Evolutionary conservation across 2,888 invertebrate genomes (phyloP), one percentile per base, ranked within the genome.

Genomic region (Parnassius glacialis): DNA sequence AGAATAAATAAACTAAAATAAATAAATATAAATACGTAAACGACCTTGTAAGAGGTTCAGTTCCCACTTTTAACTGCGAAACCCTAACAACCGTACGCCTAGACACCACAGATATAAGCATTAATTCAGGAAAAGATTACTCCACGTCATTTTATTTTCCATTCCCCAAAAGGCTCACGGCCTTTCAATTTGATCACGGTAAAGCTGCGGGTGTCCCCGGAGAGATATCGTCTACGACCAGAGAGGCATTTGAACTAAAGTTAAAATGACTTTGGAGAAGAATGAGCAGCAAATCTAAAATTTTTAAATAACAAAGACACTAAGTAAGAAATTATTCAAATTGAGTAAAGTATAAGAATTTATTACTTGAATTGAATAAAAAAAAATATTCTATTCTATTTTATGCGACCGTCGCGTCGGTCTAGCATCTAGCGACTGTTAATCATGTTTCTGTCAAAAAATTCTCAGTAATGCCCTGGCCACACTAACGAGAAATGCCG

Each of bases 91-190:
- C 34, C 7, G 7, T 5, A 34, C 34, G 34, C 34, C 5, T 34
- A 34, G 7, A 7, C 5, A 34, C 34, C 34, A 34, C 34, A 34
- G 34, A 34, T 34, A 34, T 34, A 11, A 45, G 12, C n/a, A 45
- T 48, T 48, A 48, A 48, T 10, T 13, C n/a, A 48, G 13, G n/a
- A 47, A 47, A 10, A 10, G 34, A 13, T 34, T 47, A 56, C 41
- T 56, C 34, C 25, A 47, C 48, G n/a, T 41, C 34, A 48, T 57
- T 51, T 44, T 51, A 51, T 51, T 51, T 51, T 44, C 43, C n/a
- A 44, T 12, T 10, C 13, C 43, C 9, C 43, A 51, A 57, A 51
- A 43, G 51, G 20, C 43, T 51, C 51, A 48, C 34, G 25, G 16
- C 10, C 34, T 34, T 56, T 56, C 41, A 57, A 42, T 57, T 48